These are phyloP conservation scores for Cuniculus paca DNA, from an alignment of 2,797 vertebrate genomes.

Conservation along the genomic window DNA sequence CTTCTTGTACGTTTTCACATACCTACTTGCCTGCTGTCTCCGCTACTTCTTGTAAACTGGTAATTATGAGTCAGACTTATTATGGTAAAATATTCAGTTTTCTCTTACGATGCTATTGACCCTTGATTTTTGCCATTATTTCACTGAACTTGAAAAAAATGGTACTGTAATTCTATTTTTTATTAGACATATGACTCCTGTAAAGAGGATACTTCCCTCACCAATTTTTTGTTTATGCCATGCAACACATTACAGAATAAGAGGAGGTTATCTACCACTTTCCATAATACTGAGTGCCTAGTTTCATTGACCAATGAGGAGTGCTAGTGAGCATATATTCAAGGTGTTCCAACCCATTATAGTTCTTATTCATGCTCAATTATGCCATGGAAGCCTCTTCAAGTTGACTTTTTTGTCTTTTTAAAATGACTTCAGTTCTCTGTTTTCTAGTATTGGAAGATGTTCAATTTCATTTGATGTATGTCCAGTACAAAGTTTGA, in stretches of 20 bases:
- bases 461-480: not conserved
- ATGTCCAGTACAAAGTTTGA: not conserved
- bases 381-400: not conserved
- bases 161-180: not conserved
- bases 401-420: not conserved
- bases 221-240: not conserved
- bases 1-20: not conserved
- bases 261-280: not conserved
- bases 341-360: not conserved
- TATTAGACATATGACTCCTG: not conserved
- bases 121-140: not conserved
- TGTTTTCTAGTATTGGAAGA: not conserved
- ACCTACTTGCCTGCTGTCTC: not conserved
- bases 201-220: not conserved
- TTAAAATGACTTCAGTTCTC: not conserved
- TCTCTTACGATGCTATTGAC: not conserved
- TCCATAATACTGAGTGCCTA: not conserved
- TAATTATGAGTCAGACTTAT: not conserved
- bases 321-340: not conserved
- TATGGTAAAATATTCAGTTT: not conserved
- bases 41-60: not conserved
- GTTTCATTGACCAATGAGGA: not conserved
- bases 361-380: not conserved
- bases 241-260: not conserved
- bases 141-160: not conserved